phyloP scores from a whole-genome alignment of 2,797 vertebrate genomes.

The Chelmon rostratus region DNA sequence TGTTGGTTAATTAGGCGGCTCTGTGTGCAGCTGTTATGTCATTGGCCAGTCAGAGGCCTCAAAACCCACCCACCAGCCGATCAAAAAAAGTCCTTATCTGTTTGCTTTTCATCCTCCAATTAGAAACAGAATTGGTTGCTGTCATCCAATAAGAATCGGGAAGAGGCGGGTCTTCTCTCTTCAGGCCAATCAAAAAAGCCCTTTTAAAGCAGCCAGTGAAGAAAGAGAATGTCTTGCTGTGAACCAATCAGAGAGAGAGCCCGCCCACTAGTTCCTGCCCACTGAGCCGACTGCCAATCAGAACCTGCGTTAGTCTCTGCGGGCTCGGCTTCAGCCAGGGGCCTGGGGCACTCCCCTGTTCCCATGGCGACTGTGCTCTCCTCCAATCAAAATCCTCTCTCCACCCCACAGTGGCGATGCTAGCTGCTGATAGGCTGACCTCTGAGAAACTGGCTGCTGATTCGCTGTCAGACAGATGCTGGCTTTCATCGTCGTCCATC shows the following conservation, averaged over 20 bases:
- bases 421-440: slow-evolving; percentile 75
- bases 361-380: slow-evolving; percentile 1
- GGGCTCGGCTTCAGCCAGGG: slow-evolving; percentile 80
- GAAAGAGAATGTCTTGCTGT: slow-evolving; percentile 3
- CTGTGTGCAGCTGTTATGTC: slow-evolving; percentile 33
- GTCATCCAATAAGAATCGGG: slow-evolving; percentile 34
- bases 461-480: slow-evolving; percentile 64
- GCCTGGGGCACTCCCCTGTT: slow-evolving; percentile 46
- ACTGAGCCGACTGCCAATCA: slow-evolving; percentile 56
- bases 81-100: slow-evolving; percentile 4
- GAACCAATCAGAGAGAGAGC: slow-evolving; percentile 77
- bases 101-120: slow-evolving; percentile 16
- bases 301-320: slow-evolving; percentile 64
- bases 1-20: neutral
- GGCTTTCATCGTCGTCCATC: slow-evolving; percentile 36
- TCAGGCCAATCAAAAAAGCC: slow-evolving; percentile 66
- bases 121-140: slow-evolving; percentile 16
- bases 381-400: slow-evolving; percentile 57
- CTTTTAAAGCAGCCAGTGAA: slow-evolving; percentile 60
- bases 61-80: slow-evolving; percentile 23
- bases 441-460: slow-evolving; percentile 69
- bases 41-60: slow-evolving; percentile 42
- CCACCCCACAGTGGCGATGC: slow-evolving; percentile 53
- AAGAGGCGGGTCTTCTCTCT: slow-evolving; percentile 48
- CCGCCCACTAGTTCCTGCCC: slow-evolving; percentile 43